Evolutionary conservation across 2,797 vertebrate species (phyloP).

Genomic region (Fistularia commersonii): DNA sequence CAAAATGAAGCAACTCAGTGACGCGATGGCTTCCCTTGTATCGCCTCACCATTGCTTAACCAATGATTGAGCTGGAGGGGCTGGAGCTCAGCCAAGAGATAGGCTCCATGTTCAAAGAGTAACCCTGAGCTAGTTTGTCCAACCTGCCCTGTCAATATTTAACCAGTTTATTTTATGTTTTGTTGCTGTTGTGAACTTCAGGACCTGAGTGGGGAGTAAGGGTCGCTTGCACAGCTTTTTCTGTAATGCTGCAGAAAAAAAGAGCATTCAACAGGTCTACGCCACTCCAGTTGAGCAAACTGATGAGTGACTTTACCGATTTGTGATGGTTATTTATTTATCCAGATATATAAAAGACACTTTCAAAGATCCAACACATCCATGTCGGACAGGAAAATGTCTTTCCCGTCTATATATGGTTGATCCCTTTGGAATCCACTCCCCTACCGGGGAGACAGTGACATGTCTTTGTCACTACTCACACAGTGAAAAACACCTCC

Average conservation of each 20-base stretch:
- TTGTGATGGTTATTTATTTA: too few relatives aligned
- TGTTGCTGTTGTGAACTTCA: conserved; percentile 43
- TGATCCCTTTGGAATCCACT: conserved; percentile 15
- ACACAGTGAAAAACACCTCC: conserved; percentile 31
- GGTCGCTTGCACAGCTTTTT: conserved; percentile 18
- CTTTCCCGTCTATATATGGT: conserved; percentile 6
- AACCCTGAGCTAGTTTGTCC: conserved; percentile 38
- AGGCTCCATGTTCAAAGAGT: conserved; percentile 55
- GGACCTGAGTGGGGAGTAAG: conserved; percentile 12
- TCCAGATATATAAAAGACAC: too few relatives aligned
- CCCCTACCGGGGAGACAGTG: conserved; percentile 14
- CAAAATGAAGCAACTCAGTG: conserved; percentile 6
- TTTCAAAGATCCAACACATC: conserved; percentile 4
- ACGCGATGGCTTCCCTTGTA: neutral
- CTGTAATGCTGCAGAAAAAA: conserved; percentile 69
- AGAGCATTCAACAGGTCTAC: conserved; percentile 65
- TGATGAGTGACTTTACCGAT: too few relatives aligned
- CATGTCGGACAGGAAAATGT: conserved; percentile 26
- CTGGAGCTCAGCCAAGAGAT: conserved; percentile 51
- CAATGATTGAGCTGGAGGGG: conserved; percentile 64
- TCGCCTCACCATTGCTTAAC: conserved; percentile 18
- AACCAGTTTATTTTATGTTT: conserved; percentile 45
- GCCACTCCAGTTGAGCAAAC: conserved; percentile 54
- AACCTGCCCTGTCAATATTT: conserved; percentile 60
- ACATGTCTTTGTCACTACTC: conserved; percentile 22